Percentiles rank a stretch among this genome's conserved stretches.
These are phyloP conservation scores for Psittacus erithacus DNA, from an alignment of 2,113 vertebrate genomes.

Conservation along the genomic window DNA sequence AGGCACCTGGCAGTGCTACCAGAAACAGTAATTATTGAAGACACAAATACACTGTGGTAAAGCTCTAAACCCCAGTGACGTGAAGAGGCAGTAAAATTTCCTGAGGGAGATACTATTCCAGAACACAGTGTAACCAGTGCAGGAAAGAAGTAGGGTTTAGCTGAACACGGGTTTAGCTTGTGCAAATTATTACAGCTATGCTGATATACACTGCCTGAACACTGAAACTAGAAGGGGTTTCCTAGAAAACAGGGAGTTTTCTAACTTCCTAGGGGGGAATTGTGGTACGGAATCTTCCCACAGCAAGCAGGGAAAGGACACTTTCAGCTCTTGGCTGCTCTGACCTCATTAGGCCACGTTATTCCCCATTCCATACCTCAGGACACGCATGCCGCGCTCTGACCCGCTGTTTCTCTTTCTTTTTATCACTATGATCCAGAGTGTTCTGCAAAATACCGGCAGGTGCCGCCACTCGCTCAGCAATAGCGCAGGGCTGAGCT, in stretches of 20 bases:
- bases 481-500: neutral
- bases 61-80: neutral
- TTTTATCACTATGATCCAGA: neutral
- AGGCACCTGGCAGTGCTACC: neutral
- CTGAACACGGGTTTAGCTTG: neutral
- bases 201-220: neutral
- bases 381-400: neutral
- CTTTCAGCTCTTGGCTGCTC: neutral
- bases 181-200: neutral
- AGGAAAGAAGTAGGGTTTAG: neutral
- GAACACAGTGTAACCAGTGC: neutral
- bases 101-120: neutral
- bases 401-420: fast-evolving
- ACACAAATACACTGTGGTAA: neutral
- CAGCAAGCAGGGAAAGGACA: neutral
- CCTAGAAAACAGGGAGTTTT: neutral
- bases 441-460: neutral
- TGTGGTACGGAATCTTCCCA: neutral
- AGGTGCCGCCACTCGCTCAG: constrained; percentile 45
- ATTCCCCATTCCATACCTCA: neutral
- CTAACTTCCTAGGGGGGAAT: neutral
- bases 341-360: neutral
- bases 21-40: neutral
- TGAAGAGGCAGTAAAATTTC: neutral
- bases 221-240: neutral